Base-by-base conservation (phyloP, 2,113 vertebrate genomes). In the Gymnobelideus leadbeateri region DNA sequence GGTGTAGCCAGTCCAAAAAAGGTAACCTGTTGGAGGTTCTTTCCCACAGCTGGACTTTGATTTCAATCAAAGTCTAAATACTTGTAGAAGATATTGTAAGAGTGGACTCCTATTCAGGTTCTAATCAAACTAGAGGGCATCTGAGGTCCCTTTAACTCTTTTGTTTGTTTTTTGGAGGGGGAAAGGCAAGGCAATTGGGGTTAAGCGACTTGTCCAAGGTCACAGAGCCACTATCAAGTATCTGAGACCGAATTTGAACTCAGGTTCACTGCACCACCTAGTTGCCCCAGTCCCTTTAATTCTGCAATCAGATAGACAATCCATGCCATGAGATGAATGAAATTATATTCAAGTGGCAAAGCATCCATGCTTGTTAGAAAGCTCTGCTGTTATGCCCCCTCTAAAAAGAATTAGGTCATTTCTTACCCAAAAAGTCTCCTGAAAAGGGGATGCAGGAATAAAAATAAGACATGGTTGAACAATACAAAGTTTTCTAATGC, bases 371-470 rank as follows among this genome's bases (percentile, higher is more conserved):
- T 96, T 93, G 91, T 53, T 96, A 95, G 89, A 77, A 98, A 97
- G 96, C 96, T 94, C 94, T 96, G 95, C 11, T 57, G 23, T 95
- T 95, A 93, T 92, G 54, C 92, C 95, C 68, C 91, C 90, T 92
- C 94, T 61, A 89, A 43, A 96, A 97, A 94, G 43, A 96, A 97
- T 94, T 89, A 94, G 95, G 89, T 92, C 95, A 97, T 95, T 77
- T 99, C 99, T 99, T 99, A 99, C 99, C 99, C 98, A 99, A 99
- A 99, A n/a, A 99, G 98, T 99, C 99, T 99, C 98, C 99, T 99
- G 98, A 98, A 98, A 98, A 98, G 97, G 97, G 95, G 97, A 98
- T 98, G 99, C 98, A 98, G 92, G 97, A 98, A 98, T 94, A 97
- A 95, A 98, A 98, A 97, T 98, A 97, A 99, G 96, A 98, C 94